Conservation (phyloP, 2,797 vertebrate genomes). For the Harpagifer antarcticus region DNA sequence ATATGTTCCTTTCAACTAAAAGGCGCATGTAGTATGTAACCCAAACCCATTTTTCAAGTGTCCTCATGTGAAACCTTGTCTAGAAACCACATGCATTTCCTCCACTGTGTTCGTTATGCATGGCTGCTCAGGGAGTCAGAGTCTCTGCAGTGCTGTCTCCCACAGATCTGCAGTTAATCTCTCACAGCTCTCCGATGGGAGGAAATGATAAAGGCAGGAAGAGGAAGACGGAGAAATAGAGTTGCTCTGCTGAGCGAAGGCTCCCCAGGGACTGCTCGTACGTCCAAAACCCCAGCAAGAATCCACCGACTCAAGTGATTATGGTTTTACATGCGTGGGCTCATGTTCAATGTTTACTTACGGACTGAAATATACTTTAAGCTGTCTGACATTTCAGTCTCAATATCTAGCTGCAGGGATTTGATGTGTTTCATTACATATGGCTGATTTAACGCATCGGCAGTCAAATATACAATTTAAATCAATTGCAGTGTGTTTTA, state of each 20-base stretch:
- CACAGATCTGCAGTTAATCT: conserved; percentile 75
- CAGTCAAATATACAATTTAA: conserved; percentile 28
- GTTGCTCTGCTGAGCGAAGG: conserved; percentile 51
- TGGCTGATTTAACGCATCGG: conserved; percentile 39
- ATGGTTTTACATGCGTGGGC: conserved; percentile 43
- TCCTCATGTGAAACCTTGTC: background rate
- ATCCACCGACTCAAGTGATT: conserved; percentile 62
- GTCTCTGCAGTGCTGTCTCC: conserved; percentile 59
- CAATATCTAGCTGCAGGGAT: conserved; percentile 35
- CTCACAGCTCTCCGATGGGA: conserved; percentile 63
- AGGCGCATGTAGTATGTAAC: background rate
- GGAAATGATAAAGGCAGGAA: conserved; percentile 65
- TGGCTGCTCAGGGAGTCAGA: conserved; percentile 63
- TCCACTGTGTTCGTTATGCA: conserved; percentile 25
- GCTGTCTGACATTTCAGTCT: conserved; percentile 51
- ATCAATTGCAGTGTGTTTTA: conserved; percentile 16
- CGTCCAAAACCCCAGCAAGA: conserved; percentile 65
- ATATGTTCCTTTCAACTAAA: background rate
- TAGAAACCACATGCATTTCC: background rate
- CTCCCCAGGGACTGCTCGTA: conserved; percentile 61
- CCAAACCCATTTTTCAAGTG: background rate
- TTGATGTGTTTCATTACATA: conserved; percentile 50
- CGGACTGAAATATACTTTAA: conserved; percentile 39
- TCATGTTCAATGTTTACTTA: conserved; percentile 58
- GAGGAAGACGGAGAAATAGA: conserved; percentile 56